Conservation (phyloP, 2,888 invertebrate species). For the Hartigia nigra region DNA sequence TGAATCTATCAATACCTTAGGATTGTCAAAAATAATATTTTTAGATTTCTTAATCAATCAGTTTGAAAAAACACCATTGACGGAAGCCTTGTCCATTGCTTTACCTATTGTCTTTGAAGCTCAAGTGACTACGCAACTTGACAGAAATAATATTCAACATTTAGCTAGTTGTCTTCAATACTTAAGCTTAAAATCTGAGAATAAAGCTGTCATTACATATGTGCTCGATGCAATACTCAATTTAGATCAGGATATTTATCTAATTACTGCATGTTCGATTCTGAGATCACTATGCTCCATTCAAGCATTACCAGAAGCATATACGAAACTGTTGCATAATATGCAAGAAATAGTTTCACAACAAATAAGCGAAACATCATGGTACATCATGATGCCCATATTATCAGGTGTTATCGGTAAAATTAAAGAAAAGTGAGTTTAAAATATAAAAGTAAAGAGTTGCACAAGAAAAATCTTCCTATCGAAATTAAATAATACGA, state of each 20-base stretch:
- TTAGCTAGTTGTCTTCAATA: conserved; percentile 71
- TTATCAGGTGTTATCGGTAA: conserved; percentile 67
- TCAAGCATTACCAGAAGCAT: conserved; percentile 63
- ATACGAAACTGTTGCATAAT: conserved; percentile 69
- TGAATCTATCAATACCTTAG: conserved; percentile 72
- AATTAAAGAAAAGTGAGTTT: conserved; percentile 7
- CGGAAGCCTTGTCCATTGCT: conserved; percentile 74
- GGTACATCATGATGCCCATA: conserved; percentile 68
- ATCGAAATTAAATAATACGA: conserved; percentile 12
- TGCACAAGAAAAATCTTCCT: conserved; percentile 13
- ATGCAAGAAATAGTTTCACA: conserved; percentile 68
- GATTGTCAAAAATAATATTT: conserved; percentile 73
- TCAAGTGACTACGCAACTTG: conserved; percentile 70
- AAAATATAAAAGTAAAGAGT: conserved; percentile 13
- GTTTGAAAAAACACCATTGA: conserved; percentile 69
- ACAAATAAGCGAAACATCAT: conserved; percentile 64
- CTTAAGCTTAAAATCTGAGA: conserved; percentile 23
- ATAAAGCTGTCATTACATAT: conserved; percentile 12
- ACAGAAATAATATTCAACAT: conserved; percentile 68
- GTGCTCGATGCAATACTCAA: conserved; percentile 14
- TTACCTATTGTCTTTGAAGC: conserved; percentile 77
- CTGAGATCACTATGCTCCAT: conserved; percentile 32
- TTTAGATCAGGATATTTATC: conserved; percentile 34
- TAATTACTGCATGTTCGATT: conserved; percentile 67
- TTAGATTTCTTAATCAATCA: conserved; percentile 71